Evolutionary conservation across 92 coral and sea anemone species (phyloP).

Genomic region (Zoanthus solanderi): DNA sequence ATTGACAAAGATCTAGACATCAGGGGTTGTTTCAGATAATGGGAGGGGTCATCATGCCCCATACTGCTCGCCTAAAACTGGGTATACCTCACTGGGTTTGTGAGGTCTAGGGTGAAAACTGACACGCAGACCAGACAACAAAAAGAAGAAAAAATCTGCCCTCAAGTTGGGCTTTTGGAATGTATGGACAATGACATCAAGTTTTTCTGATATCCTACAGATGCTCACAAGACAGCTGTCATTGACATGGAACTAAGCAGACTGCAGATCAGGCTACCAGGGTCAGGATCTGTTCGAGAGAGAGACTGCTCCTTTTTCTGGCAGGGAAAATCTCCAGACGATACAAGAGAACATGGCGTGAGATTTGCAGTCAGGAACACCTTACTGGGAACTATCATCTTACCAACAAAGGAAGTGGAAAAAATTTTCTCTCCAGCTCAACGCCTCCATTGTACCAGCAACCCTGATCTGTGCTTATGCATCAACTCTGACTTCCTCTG

Average conservation of each 20-base stretch:
- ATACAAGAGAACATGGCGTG: background rate
- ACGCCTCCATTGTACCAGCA: background rate
- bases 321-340: background rate
- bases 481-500: too few species aligned
- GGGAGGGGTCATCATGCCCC: too few species aligned
- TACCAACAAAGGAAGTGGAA: background rate
- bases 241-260: slow-evolving; percentile 1
- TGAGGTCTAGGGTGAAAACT: too few species aligned
- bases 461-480: background rate
- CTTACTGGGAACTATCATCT: background rate
- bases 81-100: too few species aligned
- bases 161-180: too few species aligned
- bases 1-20: too few species aligned
- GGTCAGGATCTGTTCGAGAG: background rate
- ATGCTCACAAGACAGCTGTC: background rate
- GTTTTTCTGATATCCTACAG: too few species aligned
- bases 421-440: background rate
- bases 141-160: too few species aligned
- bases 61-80: too few species aligned
- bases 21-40: too few species aligned
- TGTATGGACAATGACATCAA: too few species aligned
- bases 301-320: background rate
- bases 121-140: too few species aligned
- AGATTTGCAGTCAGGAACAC: background rate
- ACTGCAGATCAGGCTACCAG: background rate